Conservation (phyloP, 2,113 vertebrate species). For the Engraulis encrasicolus region DNA sequence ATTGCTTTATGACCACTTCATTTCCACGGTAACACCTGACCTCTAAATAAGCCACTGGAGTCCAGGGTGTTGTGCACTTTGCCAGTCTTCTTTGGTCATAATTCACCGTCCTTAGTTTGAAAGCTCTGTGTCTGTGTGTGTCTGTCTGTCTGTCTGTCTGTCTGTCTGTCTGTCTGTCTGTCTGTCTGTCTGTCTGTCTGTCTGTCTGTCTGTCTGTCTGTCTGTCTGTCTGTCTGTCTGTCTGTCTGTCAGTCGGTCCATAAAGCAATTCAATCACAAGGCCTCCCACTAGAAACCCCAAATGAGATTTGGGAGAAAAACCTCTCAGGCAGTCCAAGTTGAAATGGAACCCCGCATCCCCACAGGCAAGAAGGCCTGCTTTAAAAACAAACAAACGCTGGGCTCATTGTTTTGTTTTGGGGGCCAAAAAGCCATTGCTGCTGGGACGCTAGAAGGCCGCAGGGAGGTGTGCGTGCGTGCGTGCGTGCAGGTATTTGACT, state of each 20-base stretch:
- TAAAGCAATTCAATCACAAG: conserved; percentile 78
- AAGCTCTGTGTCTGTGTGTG: too few species aligned
- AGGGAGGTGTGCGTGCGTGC: not conserved
- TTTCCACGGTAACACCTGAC: conserved; percentile 53
- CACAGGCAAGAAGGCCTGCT: conserved; percentile 58
- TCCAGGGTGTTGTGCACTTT: not conserved
- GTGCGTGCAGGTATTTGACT: too few species aligned
- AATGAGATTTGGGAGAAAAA: conserved; percentile 76
- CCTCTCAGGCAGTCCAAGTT: conserved; percentile 76
- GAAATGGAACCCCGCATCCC: conserved; percentile 76
- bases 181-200: too few species aligned
- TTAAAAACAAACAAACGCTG: not conserved
- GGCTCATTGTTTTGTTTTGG: not conserved
- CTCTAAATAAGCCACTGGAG: conserved; percentile 29
- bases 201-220: too few species aligned
- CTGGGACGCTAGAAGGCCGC: too few species aligned
- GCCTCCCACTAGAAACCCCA: conserved; percentile 77
- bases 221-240: too few species aligned
- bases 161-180: too few species aligned
- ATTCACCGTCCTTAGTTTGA: too few species aligned
- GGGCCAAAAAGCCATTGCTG: not conserved
- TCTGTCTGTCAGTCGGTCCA: conserved; percentile 58
- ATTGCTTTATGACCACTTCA: conserved; percentile 57
- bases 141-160: too few species aligned
- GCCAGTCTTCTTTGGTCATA: too few species aligned